Evolutionary conservation across 2,888 invertebrate species (phyloP).

Genomic region (Drosophila basisetae): DNA sequence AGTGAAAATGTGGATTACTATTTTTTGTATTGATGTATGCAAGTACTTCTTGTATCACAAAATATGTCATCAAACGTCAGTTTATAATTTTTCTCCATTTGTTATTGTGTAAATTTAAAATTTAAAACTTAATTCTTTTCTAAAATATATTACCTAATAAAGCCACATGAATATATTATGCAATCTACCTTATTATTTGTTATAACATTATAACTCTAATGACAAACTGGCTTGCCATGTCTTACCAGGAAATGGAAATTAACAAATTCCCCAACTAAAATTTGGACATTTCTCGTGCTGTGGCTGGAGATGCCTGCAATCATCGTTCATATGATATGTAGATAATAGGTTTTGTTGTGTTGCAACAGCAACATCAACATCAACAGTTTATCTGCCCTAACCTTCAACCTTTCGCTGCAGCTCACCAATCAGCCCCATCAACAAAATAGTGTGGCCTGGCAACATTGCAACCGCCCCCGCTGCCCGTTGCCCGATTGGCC

Average conservation of each 20-base stretch:
- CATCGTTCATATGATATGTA: conserved; percentile 73
- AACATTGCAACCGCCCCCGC: conserved; percentile 38
- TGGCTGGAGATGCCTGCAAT: conserved; percentile 25
- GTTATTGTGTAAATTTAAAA: not conserved
- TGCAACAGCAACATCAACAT: conserved; percentile 29
- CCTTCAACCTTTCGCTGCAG: conserved; percentile 59
- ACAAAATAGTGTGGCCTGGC: conserved; percentile 32
- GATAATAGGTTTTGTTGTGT: conserved; percentile 65
- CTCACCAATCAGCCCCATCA: conserved; percentile 68
- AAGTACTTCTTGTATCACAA: not conserved
- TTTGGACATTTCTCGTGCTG: conserved; percentile 54
- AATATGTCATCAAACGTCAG: not conserved
- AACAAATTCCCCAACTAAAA: conserved; percentile 18
- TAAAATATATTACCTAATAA: not conserved
- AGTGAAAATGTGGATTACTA: not conserved
- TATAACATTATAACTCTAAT: conserved; percentile 1
- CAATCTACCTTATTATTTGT: not conserved
- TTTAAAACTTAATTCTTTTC: not conserved
- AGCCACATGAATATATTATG: not conserved
- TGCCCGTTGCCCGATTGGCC: conserved; percentile 48
- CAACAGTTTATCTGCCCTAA: conserved; percentile 61
- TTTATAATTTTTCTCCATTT: not conserved
- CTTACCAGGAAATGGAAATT: conserved; percentile 39
- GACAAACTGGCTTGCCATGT: not conserved
- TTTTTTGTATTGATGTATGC: not conserved